Percentiles rank a stretch among this genome's conserved stretches.
Evolutionary conservation across 2,888 invertebrate genomes (phyloP).

Genomic region (Pandemis cinnamomeana): DNA sequence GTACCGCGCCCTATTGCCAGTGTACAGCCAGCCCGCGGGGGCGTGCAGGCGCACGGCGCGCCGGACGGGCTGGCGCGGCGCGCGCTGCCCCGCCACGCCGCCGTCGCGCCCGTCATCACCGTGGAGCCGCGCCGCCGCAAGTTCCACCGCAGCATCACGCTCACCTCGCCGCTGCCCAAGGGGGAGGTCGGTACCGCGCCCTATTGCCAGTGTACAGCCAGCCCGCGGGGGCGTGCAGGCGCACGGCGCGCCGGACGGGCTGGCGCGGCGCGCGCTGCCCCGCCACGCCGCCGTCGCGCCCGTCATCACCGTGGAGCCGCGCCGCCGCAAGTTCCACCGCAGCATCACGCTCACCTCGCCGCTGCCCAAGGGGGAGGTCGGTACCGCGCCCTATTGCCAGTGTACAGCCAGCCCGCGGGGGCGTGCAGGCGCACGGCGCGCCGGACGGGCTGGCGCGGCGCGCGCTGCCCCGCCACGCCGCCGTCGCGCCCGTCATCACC

Average conservation of each 20-base stretch:
- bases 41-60: conserved; percentile 98
- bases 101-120: conserved; percentile 98
- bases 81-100: conserved; percentile 96
- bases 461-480: conserved; percentile 96
- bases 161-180: conserved; percentile 95
- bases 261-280: conserved; percentile 94
- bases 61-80: conserved; percentile 93
- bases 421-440: conserved; percentile 98
- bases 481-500: conserved; percentile 98
- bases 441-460: conserved; percentile 93
- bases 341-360: conserved; percentile 99
- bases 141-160: conserved; percentile 99
- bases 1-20: neutral
- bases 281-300: conserved; percentile 99
- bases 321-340: conserved; percentile 99
- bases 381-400: neutral
- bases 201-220: too few species aligned
- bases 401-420: conserved; percentile 61
- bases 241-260: conserved; percentile 94
- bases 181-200: conserved; percentile 6
- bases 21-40: conserved; percentile 61
- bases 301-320: conserved; percentile 98
- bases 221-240: conserved; percentile 94
- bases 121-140: conserved; percentile 98
- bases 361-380: conserved; percentile 80